Percentiles rank a stretch among this genome's conserved stretches.
Evolutionary conservation across 2,888 invertebrate genomes (phyloP).

Genomic region (Drosophila hamatofila): DNA sequence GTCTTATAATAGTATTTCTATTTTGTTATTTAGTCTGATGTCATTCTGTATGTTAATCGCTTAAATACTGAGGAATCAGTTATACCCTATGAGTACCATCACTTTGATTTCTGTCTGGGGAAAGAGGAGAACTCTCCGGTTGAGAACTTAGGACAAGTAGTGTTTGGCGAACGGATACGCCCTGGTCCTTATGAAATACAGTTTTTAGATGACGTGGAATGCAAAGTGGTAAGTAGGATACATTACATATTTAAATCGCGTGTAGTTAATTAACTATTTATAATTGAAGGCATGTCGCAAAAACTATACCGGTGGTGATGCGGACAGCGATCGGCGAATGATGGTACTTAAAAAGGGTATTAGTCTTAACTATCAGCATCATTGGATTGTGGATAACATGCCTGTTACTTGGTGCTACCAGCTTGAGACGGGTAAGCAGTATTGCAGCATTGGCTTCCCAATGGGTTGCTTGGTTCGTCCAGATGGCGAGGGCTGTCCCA

Average conservation of each 20-base stretch:
- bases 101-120: slow-evolving; percentile 97
- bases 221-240: slow-evolving; percentile 85
- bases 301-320: slow-evolving; percentile 89
- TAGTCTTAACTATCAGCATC: slow-evolving; percentile 98
- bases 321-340: slow-evolving; percentile 89
- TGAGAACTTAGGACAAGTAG: slow-evolving; percentile 99
- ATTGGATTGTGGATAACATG: slow-evolving; percentile 99
- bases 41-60: slow-evolving; percentile 96
- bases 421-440: slow-evolving; percentile 90
- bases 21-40: slow-evolving; percentile 88
- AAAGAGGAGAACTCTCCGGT: slow-evolving; percentile 94
- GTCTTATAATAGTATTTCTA: background rate
- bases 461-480: slow-evolving; percentile 96
- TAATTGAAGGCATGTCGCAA: slow-evolving; percentile 87
- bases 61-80: slow-evolving; percentile 99
- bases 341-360: slow-evolving; percentile 95
- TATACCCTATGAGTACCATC: slow-evolving; percentile 98
- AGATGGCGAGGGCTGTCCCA: slow-evolving; percentile 87
- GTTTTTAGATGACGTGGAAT: slow-evolving; percentile 91
- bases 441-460: slow-evolving; percentile 98
- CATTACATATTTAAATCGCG: background rate
- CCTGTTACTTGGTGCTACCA: slow-evolving; percentile 98
- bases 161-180: slow-evolving; percentile 99
- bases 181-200: slow-evolving; percentile 96
- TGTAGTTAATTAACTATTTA: background rate